Evolutionary conservation across 2,888 invertebrate species (phyloP), one percentile per base, ranked within the genome.

Genomic region (Beris chalybata): DNA sequence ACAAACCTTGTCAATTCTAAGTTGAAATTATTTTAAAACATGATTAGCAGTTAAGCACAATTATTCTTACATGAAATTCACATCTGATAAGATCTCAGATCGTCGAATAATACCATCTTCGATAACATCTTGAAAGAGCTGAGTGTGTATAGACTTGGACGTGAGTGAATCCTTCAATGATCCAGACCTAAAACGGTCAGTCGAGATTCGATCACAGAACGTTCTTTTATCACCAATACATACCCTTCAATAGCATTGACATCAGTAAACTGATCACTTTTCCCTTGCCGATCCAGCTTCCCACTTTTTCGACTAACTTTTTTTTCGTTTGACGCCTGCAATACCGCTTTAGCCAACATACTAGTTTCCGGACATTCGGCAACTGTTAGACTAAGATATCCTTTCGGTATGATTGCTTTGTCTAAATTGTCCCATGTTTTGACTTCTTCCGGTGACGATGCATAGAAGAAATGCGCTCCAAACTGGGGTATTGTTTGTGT

Each of bases 391-490:
- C 50, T 55, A 29, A 70, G 30, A 32, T 30, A 32, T 72, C 76
- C 73, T 76, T 76, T 77, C 9, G 79, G 78, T 58, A 80, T 72
- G 9, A 78, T 71, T 2, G 75, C 77, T 48, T 75, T 76, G 9
- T 81, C 77, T 3, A 77, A 65, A 50, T 76, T 74, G 9, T 76
- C 72, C 83, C 83, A 83, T 43, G 73, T 74, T n/a, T 77, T 72
- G 12, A 84, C 68, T 0, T 82, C 82, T 67, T 82, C 79, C 15
- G 73, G 77, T 7, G 83, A 83, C 54, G 81, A 73, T 1, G 83
- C 84, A 71, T 82, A 83, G 70, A 80, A 84, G n/a, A 79, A 82
- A 65, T 84, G 83, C 12, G 82, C 77, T 2, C 83, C 83, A 73
- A 82, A 83, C 66, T 79, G 76, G 43, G 82, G 82, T 66, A 83